Evolutionary conservation across 2,113 vertebrate species (phyloP).

Genomic region (Pampusana beccarii): DNA sequence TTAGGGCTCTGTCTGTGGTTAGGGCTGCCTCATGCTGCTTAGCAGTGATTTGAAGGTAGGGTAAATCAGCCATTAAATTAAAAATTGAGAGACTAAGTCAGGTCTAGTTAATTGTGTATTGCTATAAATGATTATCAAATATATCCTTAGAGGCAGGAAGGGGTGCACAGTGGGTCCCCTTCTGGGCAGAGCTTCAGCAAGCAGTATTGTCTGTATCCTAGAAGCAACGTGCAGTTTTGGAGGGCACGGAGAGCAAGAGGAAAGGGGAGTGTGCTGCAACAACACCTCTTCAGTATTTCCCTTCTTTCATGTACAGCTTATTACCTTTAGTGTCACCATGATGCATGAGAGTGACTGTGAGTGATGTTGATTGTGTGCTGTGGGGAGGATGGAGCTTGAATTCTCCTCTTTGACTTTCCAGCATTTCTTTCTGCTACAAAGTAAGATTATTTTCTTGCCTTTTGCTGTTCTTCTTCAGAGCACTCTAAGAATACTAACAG

Average conservation of each 20-base stretch:
- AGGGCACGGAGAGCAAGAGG: background rate
- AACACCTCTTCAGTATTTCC: background rate
- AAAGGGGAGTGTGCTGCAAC: background rate
- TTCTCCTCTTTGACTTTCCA: constrained; percentile 51
- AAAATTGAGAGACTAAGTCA: background rate
- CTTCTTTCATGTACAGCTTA: background rate
- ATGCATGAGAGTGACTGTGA: constrained; percentile 40
- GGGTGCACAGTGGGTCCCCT: background rate
- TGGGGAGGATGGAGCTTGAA: background rate
- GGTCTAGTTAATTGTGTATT: background rate
- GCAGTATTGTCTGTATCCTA: background rate
- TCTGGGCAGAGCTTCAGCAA: background rate
- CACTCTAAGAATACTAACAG: constrained; percentile 57
- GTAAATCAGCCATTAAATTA: background rate
- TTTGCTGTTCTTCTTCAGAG: constrained; percentile 51
- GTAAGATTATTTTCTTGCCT: constrained; percentile 48
- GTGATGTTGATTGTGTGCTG: constrained; percentile 30
- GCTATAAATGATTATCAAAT: background rate
- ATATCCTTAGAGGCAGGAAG: background rate
- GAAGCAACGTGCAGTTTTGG: background rate
- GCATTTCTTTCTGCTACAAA: constrained; percentile 29
- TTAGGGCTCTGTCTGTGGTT: background rate
- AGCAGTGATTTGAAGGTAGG: background rate
- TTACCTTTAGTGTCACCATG: constrained; percentile 15
- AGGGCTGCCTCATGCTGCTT: background rate